These are phyloP conservation scores for Anthoscopus minutus DNA, from an alignment of 2,113 vertebrate species.

Conservation along the genomic window DNA sequence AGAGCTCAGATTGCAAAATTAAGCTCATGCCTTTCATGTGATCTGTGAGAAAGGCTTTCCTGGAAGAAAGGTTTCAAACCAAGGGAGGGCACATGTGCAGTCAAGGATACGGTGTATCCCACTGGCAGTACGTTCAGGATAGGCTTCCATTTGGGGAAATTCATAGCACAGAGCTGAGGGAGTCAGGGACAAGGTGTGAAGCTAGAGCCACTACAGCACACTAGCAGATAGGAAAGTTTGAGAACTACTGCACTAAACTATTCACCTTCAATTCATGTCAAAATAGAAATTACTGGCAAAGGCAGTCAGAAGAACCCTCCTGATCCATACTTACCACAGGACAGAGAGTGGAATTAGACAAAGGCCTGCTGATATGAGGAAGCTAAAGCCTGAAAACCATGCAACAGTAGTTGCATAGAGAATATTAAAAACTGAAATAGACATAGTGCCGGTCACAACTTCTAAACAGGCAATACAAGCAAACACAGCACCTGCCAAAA, in stretches of 20 bases:
- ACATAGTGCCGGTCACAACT: constrained; percentile 67
- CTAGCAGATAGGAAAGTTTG: not conserved
- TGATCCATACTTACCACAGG: constrained; percentile 76
- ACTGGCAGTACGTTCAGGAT: not conserved
- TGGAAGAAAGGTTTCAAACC: not conserved
- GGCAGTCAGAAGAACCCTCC: not conserved
- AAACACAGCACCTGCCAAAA: constrained; percentile 85
- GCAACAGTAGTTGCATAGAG: constrained; percentile 85
- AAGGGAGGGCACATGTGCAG: not conserved
- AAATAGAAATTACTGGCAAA: not conserved
- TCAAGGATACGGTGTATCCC: not conserved
- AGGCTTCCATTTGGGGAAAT: not conserved
- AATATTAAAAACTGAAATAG: constrained; percentile 74
- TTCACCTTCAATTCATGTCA: not conserved
- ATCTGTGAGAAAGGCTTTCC: not conserved
- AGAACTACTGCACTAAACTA: not conserved
- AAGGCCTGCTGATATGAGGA: constrained; percentile 81
- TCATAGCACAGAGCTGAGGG: not conserved
- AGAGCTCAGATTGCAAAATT: not conserved
- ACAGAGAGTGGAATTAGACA: constrained; percentile 76
- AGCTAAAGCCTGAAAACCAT: constrained; percentile 86
- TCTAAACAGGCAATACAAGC: constrained; percentile 87
- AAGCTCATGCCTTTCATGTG: not conserved
- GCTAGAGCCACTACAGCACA: not conserved
- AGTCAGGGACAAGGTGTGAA: not conserved